Evolutionary conservation across 1,140 invertebrate species (phyloP), one percentile per base, ranked within the genome.

Genomic region (Kradibia gibbosae): DNA sequence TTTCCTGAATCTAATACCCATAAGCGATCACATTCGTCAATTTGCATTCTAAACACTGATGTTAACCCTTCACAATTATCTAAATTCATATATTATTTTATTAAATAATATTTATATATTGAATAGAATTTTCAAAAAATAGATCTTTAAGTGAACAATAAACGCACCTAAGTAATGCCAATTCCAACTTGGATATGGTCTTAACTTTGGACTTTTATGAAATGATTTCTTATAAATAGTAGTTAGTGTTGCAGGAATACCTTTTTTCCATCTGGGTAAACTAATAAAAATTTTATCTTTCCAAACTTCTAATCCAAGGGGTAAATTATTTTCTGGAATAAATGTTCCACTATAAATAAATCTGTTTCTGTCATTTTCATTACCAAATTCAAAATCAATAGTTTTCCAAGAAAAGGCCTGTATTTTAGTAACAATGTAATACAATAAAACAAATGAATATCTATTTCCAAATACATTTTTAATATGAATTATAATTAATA

Each of bases 1-100:
- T 94, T 94, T 0, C 95, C 96, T 0, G 95, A 95, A 88, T 96
- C 96, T 42, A 96, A 88, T 0, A 96, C 93, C 95, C 95, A 96
- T 0, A 96, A 87, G 55, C 95, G 91, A 53, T 92, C 90, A 82
- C 96, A 96, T 1, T 91, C 89, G 86, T 96, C 95, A 0, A 94
- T 92, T 81, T 93, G 93, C 67, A 96, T 91, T n/a, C 96, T 92
- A 85, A 96, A 96, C 0, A 96, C 95, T 0, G 96, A 96, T 0
- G 94, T 95, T 7, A 96, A 85, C 34, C 94, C 93, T 0, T 92
- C 91, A 86, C 96, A 96, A 78, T 88, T 88, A 13, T 85, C 91
- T 89, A 74, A 10, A 83, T 84, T 25, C 31, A 25, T 60, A 36
- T 62, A 83, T 80, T 25, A 74, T 75, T 39, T 17, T 3, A 1